A percentile compares a stretch with the other conserved stretches of the same genome.
These are phyloP conservation scores for Steromphala cineraria DNA, from an alignment of 2,888 invertebrate genomes.

Conservation along the genomic window DNA sequence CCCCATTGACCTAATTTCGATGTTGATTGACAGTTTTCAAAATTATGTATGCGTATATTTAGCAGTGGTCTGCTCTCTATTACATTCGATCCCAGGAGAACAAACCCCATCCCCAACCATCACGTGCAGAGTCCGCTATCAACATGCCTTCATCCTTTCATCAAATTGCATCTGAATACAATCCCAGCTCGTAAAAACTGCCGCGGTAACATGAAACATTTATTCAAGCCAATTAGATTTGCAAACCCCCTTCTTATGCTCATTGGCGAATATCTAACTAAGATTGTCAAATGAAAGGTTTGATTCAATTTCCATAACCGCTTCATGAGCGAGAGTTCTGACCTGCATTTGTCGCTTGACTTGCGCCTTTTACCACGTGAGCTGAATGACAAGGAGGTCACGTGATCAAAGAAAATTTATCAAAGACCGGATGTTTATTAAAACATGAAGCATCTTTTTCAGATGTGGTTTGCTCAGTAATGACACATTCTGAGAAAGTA, in stretches of 20 bases:
- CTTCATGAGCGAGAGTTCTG: neutral
- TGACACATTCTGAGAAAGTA: too few species aligned
- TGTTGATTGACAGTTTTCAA: too few species aligned
- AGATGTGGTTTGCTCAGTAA: too few species aligned
- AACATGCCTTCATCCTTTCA: neutral
- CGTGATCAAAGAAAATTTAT: neutral
- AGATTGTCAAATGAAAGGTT: constrained; percentile 1
- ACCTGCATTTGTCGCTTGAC: neutral
- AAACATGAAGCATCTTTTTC: too few species aligned
- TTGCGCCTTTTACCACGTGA: neutral
- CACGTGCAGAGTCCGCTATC: neutral
- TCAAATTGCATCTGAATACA: neutral
- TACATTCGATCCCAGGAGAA: too few species aligned
- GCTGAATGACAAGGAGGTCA: neutral
- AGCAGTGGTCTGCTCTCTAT: too few species aligned
- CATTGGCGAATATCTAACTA: neutral
- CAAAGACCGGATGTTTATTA: too few species aligned
- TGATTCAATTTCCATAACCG: neutral
- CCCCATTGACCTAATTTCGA: too few species aligned
- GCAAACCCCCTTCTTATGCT: neutral
- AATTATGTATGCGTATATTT: too few species aligned
- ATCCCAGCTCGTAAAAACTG: neutral
- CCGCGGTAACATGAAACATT: neutral
- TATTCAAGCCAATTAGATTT: constrained; percentile 3
- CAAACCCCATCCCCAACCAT: neutral